Evolutionary conservation across 1,140 invertebrate genomes (phyloP), one percentile per base, ranked within the genome.

Genomic region (Dreissena polymorpha): DNA sequence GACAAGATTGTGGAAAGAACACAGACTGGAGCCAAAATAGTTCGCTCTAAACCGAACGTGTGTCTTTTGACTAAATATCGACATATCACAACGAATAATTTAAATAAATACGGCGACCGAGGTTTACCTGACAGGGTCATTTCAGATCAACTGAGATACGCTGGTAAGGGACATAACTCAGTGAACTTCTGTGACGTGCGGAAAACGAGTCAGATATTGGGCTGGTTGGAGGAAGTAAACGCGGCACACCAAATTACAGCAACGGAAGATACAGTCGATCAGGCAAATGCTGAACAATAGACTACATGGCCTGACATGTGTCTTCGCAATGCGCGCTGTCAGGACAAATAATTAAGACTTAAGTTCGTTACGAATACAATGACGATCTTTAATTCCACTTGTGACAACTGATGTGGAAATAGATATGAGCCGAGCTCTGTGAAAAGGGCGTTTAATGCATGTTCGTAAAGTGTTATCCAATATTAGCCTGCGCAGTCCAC

Each of bases 11-110:
- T 72, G 1, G 78, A 80, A 60, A 64, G 51, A 10, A 71, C 78
- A 13, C 78, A 53, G 21, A 68, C 68, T 50, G 78, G 78, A 16
- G 78, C 78, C 0, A 72, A 80, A 72, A 57, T 80, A 80, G 60
- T 80, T 21, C 53, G 78, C 7, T 69, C 78, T 18, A 80, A 49
- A 53, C 78, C 78, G 3, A 80, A 71, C 25, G 78, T 69, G 16
- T 80, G 68, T 12, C 67, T 80, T 14, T 80, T 71, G n/a, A 80
- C 78, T 49, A 80, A 80, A 64, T 80, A 80, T 39, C 70, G 68
- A 80, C 78, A 80, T 72, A 80, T 80, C 55, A 80, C 78, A 64
- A 65, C 68, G 5, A 80, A 80, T 0, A 25, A 78, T 14, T 39
- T 80, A 21, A 71, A 80, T 21, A 80, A 64, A 51, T 80, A 80